These are phyloP conservation scores for Sebastes schlegelii DNA, from an alignment of 2,113 vertebrate species.

Conservation along the genomic window DNA sequence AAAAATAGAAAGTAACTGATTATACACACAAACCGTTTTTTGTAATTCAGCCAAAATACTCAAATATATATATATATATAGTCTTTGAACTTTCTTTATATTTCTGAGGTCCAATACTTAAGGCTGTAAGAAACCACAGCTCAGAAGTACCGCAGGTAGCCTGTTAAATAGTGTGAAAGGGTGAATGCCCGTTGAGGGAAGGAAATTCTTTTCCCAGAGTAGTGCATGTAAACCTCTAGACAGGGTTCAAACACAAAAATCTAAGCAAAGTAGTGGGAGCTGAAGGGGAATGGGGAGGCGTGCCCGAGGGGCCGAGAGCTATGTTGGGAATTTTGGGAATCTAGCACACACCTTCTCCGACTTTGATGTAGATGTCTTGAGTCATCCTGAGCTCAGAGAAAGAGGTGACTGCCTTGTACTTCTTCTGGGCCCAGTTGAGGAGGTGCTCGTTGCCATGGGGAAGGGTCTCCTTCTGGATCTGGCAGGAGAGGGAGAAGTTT, in stretches of 20 bases:
- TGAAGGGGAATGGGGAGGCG: constrained; percentile 41
- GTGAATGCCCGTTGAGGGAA: constrained; percentile 24
- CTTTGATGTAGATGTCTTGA: constrained; percentile 95
- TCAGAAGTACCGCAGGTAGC: constrained; percentile 43
- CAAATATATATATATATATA: neutral
- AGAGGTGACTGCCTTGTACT: constrained; percentile 94
- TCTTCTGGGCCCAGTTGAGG: constrained; percentile 90
- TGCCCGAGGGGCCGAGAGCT: constrained; percentile 46
- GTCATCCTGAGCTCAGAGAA: constrained; percentile 96
- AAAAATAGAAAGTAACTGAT: neutral
- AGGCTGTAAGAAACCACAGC: constrained; percentile 27
- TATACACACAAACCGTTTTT: no score
- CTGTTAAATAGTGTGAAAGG: constrained; percentile 34
- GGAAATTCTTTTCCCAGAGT: constrained; percentile 14
- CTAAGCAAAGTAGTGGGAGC: constrained; percentile 50
- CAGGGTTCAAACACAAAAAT: constrained; percentile 54
- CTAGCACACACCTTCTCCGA: constrained; percentile 92
- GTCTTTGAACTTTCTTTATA: neutral
- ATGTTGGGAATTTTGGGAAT: constrained; percentile 62
- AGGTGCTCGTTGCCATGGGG: constrained; percentile 92
- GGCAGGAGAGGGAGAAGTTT: constrained; percentile 87
- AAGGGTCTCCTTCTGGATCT: constrained; percentile 83
- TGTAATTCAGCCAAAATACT: neutral
- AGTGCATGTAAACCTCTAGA: constrained; percentile 47
- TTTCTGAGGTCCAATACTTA: neutral